Evolutionary conservation across 1,140 invertebrate genomes (phyloP).

Genomic region (Pissodes strobi): DNA sequence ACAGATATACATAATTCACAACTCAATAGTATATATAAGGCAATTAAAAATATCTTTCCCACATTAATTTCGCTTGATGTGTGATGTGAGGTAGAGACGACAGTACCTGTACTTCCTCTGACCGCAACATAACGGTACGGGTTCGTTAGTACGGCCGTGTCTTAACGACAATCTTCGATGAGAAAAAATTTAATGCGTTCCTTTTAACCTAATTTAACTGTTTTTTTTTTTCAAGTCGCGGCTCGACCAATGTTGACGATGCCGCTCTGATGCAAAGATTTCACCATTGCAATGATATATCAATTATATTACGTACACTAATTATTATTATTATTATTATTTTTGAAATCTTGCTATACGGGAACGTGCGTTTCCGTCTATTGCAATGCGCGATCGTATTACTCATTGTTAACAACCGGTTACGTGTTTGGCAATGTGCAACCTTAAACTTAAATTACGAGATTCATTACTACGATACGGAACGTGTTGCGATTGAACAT

Average conservation of each 20-base stretch:
- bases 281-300: no score
- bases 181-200: not conserved
- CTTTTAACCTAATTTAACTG: not conserved
- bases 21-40: not conserved
- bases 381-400: not conserved
- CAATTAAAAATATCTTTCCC: not conserved
- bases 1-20: not conserved
- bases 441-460: conserved; percentile 4
- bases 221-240: no score
- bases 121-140: not conserved
- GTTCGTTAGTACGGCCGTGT: not conserved
- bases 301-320: no score
- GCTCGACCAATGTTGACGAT: no score
- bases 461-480: no score
- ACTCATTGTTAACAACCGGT: not conserved
- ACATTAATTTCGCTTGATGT: conserved; percentile 1
- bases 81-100: not conserved
- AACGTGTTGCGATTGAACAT: no score
- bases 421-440: not conserved
- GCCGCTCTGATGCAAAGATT: no score
- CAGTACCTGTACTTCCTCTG: not conserved
- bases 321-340: no score
- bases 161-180: not conserved
- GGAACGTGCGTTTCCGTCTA: not conserved
- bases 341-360: not conserved